Base-by-base conservation (phyloP, 2,888 invertebrate genomes). In the Morpho deidamia region DNA sequence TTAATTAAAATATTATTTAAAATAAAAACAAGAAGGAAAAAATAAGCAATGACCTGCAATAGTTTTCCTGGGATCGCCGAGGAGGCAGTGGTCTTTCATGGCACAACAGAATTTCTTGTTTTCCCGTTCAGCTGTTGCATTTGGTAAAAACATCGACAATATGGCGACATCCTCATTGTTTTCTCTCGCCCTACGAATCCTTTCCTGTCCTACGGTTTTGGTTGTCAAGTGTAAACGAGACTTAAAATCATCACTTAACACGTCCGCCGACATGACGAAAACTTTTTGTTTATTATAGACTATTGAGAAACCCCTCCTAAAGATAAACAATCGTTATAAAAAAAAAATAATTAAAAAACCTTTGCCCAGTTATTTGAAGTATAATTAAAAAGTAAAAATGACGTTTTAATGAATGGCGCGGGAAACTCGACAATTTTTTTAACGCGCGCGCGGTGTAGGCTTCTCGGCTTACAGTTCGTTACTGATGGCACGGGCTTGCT, bases 81-180 rank as follows among this genome's bases (percentile, higher is more conserved):
- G 83, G 44, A 93, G 81, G 77, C 97, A 97, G 68, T 93, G 93
- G 66, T 93, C 92, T 59, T 94, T 94, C 68, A 95, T 84, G 63
- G 93, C 91, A 86, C 97, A 97, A 78, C 92, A 91, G 81, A 97
- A 97, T 70, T 93, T 92, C 74, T 94, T 94, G 72, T 93, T 94
- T 70, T 93, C 93, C 68, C 84, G 74, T 55, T 92, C 92, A 69
- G 91, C 91, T 45, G 91, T 91, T 38, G 92, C 91, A 67, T 91
- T 91, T 44, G 96, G 94, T 58, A 96, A 90, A 72, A 96, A 95
- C 94, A 96, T 95, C 63, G 96, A 95, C 68, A 96, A 88, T 68
- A 97, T 93, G 51, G 96, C 96, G 58, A 96, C 93, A 86, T 97
- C 97, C 85, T 96, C 96, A 81, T 96, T 95, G 75, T 93, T 93